Evolutionary conservation across 2,113 vertebrate genomes (phyloP).

Genomic region (Holacanthus passer): DNA sequence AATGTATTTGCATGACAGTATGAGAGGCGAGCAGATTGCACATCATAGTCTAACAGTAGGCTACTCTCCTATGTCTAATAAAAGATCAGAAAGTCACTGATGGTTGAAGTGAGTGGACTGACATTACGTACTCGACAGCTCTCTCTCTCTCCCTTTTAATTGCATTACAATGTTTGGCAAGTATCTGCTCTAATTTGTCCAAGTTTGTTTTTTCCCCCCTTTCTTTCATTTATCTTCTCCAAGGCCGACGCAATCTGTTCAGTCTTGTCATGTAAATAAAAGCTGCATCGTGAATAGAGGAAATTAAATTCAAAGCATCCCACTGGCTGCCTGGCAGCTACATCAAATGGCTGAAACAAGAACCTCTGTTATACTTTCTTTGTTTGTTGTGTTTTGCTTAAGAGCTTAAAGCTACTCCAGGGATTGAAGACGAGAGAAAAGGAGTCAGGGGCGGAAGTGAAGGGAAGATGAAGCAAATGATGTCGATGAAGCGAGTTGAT

Average conservation of each 20-base stretch:
- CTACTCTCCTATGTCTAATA: constrained; percentile 74
- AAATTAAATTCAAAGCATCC: constrained; percentile 80
- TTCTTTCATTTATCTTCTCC: constrained; percentile 70
- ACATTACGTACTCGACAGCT: constrained; percentile 51
- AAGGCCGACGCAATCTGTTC: constrained; percentile 78
- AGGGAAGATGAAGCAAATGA: constrained; percentile 22
- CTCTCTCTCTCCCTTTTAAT: constrained; percentile 70
- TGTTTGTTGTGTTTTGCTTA: constrained; percentile 59
- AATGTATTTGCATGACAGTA: constrained; percentile 78
- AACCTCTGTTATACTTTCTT: constrained; percentile 64
- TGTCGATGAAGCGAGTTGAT: constrained; percentile 43
- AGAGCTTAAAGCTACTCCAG: constrained; percentile 59
- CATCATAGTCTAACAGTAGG: constrained; percentile 78
- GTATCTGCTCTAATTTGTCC: constrained; percentile 73
- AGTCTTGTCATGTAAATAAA: constrained; percentile 82
- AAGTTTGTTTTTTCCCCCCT: constrained; percentile 41
- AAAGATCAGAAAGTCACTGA: constrained; percentile 78
- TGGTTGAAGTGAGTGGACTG: constrained; percentile 68
- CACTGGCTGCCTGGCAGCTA: constrained; percentile 82
- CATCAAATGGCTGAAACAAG: constrained; percentile 76
- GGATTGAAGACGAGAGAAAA: constrained; percentile 48
- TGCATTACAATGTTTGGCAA: constrained; percentile 76
- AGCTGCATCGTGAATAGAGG: constrained; percentile 79
- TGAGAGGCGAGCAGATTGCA: constrained; percentile 83
- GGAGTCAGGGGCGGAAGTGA: constrained; percentile 32